Percentiles rank a stretch among this genome's conserved stretches.
Evolutionary conservation across 2,888 invertebrate species (phyloP).

Genomic region (Mantis religiosa): DNA sequence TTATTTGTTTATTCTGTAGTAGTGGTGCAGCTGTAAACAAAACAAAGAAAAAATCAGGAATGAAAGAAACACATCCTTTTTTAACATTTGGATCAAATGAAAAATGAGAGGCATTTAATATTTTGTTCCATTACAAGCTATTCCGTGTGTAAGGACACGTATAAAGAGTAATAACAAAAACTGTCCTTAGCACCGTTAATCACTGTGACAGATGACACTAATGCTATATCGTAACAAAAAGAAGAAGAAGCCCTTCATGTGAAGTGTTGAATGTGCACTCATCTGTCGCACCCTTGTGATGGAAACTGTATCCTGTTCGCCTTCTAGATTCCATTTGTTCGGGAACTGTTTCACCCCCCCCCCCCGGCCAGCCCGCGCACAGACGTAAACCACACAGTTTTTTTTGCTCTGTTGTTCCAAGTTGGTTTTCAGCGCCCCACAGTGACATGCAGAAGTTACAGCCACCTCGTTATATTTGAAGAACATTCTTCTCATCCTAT

Average conservation of each 20-base stretch:
- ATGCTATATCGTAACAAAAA: neutral
- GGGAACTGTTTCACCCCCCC: too few species aligned
- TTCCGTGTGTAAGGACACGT: neutral
- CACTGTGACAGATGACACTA: neutral
- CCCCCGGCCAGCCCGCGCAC: too few species aligned
- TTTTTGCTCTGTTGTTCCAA: neutral
- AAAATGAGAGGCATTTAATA: neutral
- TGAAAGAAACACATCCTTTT: too few species aligned
- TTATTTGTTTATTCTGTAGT: too few species aligned
- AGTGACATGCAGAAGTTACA: neutral
- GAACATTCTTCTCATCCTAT: too few species aligned
- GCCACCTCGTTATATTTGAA: too few species aligned
- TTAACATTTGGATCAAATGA: neutral
- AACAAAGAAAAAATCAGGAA: too few species aligned
- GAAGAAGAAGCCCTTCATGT: neutral
- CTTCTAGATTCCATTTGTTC: neutral
- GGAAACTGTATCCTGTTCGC: neutral
- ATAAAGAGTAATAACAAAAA: neutral
- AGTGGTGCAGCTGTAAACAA: too few species aligned
- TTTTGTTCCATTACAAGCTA: neutral
- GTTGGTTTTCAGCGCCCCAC: too few species aligned
- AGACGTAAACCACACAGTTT: neutral
- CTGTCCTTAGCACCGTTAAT: neutral
- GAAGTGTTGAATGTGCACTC: neutral
- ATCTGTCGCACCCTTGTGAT: neutral